Percentiles rank a stretch among this genome's conserved stretches.
phyloP scores from a whole-genome alignment of 2,113 vertebrate genomes.

The Trogon surrucura region DNA sequence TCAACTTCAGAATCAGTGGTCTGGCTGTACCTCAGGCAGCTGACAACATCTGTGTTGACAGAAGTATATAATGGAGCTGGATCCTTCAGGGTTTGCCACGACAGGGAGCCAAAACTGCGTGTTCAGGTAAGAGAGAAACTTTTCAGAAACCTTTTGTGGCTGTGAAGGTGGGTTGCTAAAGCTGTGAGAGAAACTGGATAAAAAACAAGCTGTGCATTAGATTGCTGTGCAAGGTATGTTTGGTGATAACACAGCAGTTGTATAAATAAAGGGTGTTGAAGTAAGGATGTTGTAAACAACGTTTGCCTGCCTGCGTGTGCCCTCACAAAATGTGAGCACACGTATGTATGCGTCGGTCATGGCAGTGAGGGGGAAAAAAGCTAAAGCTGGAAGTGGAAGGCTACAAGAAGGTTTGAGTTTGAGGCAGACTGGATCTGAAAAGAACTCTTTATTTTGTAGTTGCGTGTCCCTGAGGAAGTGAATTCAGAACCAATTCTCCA shows the following conservation, averaged over 20 bases:
- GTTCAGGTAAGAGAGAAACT: not conserved
- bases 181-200: not conserved
- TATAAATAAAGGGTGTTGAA: not conserved
- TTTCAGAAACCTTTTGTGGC: not conserved
- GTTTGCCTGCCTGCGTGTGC: not conserved
- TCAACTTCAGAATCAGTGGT: not conserved
- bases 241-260: not conserved
- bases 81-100: not conserved
- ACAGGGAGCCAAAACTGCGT: not conserved
- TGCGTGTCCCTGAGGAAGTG: not conserved
- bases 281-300: not conserved
- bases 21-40: not conserved
- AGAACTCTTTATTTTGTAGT: not conserved
- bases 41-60: not conserved
- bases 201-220: not conserved
- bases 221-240: not conserved
- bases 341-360: accelerated
- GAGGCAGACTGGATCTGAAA: not conserved
- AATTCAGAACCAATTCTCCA: not conserved
- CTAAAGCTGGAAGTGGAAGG: not conserved
- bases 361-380: not conserved
- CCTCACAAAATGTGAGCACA: not conserved
- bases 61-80: not conserved
- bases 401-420: not conserved
- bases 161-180: not conserved